Evolutionary conservation across 2,888 invertebrate genomes (phyloP).

Genomic region (Tinea pellionella): DNA sequence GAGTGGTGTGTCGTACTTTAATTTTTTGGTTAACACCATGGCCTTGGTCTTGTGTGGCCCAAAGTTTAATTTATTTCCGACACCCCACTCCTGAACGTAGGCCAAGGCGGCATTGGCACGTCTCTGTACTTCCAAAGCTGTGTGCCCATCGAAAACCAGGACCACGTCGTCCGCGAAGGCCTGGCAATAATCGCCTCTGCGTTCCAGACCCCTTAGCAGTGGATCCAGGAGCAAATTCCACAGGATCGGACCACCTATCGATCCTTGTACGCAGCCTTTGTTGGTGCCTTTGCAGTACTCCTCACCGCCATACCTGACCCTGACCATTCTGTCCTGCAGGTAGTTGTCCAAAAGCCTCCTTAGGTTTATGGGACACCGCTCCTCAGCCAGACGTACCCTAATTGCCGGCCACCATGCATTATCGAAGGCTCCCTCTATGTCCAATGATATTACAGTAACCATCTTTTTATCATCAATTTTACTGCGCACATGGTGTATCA

Average conservation of each 20-base stretch:
- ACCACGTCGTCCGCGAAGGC: slow-evolving; percentile 21
- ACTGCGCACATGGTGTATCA: not conserved
- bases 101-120: slow-evolving; percentile 11
- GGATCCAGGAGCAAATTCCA: slow-evolving; percentile 20
- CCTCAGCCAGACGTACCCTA: not conserved
- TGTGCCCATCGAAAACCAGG: slow-evolving; percentile 15
- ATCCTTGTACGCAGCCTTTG: slow-evolving; percentile 18
- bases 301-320: slow-evolving; percentile 16
- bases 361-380: not conserved
- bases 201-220: not conserved
- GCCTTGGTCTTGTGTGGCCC: slow-evolving; percentile 16
- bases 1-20: slow-evolving; percentile 15
- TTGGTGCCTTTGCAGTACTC: slow-evolving; percentile 13
- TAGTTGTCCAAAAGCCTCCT: slow-evolving; percentile 15
- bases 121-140: not conserved
- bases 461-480: not conserved
- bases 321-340: slow-evolving; percentile 14
- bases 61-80: slow-evolving; percentile 17
- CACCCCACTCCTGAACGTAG: slow-evolving; percentile 16
- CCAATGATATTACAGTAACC: slow-evolving; percentile 10
- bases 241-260: slow-evolving; percentile 18
- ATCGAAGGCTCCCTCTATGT: slow-evolving; percentile 10
- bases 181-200: slow-evolving; percentile 11
- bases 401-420: not conserved
- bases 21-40: slow-evolving; percentile 14